Evolutionary conservation across 2,888 invertebrate species (phyloP).

Genomic region (Dicranocentrus wangi): DNA sequence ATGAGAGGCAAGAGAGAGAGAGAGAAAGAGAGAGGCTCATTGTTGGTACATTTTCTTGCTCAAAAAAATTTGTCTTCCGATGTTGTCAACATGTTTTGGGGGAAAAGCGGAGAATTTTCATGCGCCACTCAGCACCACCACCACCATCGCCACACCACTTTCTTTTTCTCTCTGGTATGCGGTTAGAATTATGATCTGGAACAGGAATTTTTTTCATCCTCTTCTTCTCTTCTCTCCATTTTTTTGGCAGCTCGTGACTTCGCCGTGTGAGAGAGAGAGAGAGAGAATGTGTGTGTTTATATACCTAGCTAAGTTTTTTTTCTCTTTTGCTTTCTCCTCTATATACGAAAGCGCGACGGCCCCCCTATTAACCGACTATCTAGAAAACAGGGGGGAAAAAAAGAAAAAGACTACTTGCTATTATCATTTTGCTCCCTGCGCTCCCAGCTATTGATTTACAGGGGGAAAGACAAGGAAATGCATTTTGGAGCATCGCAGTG

Average conservation of each 20-base stretch:
- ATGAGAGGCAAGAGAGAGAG: conserved; percentile 27
- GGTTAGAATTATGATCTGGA: conserved; percentile 19
- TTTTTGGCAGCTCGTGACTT: conserved; percentile 2
- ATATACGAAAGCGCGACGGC: too few species aligned
- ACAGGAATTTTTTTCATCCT: conserved; percentile 16
- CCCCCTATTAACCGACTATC: too few species aligned
- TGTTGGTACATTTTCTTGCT: conserved; percentile 11
- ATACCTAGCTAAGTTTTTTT: background rate
- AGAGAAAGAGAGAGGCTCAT: too few species aligned
- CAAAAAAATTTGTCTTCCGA: conserved; percentile 28
- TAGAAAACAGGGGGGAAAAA: too few species aligned
- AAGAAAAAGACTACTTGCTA: background rate
- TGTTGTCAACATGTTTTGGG: conserved; percentile 39
- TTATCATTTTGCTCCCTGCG: conserved; percentile 27
- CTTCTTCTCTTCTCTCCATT: background rate
- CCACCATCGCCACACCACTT: conserved; percentile 3
- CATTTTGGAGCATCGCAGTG: conserved; percentile 45
- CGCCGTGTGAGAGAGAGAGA: background rate
- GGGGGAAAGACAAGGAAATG: conserved; percentile 54
- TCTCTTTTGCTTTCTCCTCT: background rate
- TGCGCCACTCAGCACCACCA: conserved; percentile 17
- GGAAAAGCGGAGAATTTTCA: conserved; percentile 20
- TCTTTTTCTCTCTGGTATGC: conserved; percentile 6
- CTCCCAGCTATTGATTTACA: conserved; percentile 54
- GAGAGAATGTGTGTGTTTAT: too few species aligned